These are phyloP conservation scores for Graphium colonna DNA, from an alignment of 2,888 invertebrate genomes.

Conservation along the genomic window DNA sequence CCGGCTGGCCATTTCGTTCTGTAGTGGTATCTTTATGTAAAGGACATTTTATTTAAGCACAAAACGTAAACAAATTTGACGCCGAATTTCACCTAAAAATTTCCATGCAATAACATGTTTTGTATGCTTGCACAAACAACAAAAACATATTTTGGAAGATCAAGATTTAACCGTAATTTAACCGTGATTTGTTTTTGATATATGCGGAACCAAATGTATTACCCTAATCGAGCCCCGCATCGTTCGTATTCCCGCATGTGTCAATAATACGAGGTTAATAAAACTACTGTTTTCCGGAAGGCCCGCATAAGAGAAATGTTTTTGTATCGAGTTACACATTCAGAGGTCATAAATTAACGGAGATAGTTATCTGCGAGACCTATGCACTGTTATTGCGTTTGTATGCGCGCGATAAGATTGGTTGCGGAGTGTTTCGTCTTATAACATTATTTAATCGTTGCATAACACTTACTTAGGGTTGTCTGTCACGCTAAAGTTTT, in stretches of 20 bases:
- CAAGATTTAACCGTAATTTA: no score
- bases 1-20: no score
- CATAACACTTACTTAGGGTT: not conserved
- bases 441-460: conserved; percentile 7
- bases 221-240: no score
- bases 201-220: no score
- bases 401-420: conserved; percentile 4
- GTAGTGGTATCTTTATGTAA: no score
- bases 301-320: conserved; percentile 4
- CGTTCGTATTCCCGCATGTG: conserved; percentile 11
- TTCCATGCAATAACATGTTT: no score
- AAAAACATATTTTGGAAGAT: no score
- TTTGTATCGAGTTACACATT: not conserved
- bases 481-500: not conserved
- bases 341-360: not conserved
- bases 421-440: conserved; percentile 2
- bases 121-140: no score
- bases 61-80: no score
- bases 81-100: no score
- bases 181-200: no score
- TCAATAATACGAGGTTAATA: not conserved
- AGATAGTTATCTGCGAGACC: conserved; percentile 9
- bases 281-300: not conserved
- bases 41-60: no score
- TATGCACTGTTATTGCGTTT: conserved; percentile 12